Evolutionary conservation across 2,113 vertebrate genomes (phyloP).

Genomic region (Pithys albifrons): DNA sequence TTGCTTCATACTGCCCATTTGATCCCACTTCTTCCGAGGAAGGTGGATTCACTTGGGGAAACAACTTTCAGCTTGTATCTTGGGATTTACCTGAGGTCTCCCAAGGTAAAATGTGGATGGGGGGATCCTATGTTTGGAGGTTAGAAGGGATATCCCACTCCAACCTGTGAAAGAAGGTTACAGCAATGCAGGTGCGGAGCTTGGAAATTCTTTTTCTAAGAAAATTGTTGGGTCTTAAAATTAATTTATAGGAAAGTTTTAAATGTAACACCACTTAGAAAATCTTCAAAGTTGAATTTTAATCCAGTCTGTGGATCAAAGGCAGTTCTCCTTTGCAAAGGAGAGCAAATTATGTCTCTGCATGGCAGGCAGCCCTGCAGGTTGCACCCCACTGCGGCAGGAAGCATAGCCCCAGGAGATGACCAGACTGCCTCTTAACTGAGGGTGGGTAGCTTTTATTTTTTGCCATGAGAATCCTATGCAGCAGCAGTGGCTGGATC

Average conservation of each 20-base stretch:
- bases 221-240: neutral
- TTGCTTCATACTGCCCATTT: neutral
- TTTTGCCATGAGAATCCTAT: neutral
- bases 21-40: neutral
- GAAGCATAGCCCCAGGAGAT: neutral
- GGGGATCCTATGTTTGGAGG: neutral
- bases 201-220: neutral
- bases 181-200: fast-evolving
- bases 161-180: neutral
- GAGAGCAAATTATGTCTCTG: neutral
- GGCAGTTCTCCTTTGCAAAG: slow-evolving; percentile 4
- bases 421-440: neutral
- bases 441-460: neutral
- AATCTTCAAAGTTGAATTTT: slow-evolving; percentile 19
- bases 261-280: neutral
- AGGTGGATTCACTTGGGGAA: neutral
- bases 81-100: neutral
- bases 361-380: neutral
- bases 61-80: neutral
- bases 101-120: neutral
- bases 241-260: neutral
- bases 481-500: neutral
- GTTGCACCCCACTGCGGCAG: neutral
- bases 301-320: slow-evolving; percentile 10
- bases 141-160: neutral